Evolutionary conservation across 2,888 invertebrate species (phyloP).

Genomic region (Celastrina argiolus): DNA sequence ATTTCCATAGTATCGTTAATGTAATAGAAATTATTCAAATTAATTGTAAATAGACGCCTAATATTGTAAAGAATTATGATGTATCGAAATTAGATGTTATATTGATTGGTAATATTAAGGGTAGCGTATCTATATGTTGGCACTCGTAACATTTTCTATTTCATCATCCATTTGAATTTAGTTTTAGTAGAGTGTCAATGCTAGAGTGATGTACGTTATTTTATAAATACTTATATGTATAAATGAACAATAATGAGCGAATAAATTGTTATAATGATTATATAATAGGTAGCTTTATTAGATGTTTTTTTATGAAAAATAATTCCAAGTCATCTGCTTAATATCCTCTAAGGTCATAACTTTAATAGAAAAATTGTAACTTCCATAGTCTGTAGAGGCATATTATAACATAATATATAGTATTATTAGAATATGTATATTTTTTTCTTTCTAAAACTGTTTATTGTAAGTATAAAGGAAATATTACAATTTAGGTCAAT

Average conservation of each 20-base stretch:
- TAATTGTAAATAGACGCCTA: slow-evolving; percentile 11
- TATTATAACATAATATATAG: background rate
- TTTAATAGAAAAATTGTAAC: background rate
- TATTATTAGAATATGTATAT: background rate
- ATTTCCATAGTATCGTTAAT: slow-evolving; percentile 2
- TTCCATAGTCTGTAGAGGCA: background rate
- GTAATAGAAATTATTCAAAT: background rate
- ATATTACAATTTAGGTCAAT: background rate
- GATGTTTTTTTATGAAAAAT: background rate
- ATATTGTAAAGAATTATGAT: background rate
- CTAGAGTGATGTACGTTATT: background rate
- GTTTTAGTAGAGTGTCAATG: background rate
- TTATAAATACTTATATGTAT: background rate
- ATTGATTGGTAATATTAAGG: background rate
- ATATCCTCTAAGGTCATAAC: background rate
- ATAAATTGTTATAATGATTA: background rate
- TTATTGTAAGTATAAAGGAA: background rate
- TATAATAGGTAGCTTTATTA: background rate
- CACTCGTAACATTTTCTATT: background rate
- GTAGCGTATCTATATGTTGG: background rate
- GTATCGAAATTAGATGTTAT: background rate
- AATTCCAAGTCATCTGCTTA: background rate
- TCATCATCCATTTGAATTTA: background rate
- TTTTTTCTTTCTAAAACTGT: background rate
- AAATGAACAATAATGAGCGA: background rate